phyloP scores from a whole-genome alignment of 2,797 vertebrate species.

The Poeciliopsis paucimaculata region DNA sequence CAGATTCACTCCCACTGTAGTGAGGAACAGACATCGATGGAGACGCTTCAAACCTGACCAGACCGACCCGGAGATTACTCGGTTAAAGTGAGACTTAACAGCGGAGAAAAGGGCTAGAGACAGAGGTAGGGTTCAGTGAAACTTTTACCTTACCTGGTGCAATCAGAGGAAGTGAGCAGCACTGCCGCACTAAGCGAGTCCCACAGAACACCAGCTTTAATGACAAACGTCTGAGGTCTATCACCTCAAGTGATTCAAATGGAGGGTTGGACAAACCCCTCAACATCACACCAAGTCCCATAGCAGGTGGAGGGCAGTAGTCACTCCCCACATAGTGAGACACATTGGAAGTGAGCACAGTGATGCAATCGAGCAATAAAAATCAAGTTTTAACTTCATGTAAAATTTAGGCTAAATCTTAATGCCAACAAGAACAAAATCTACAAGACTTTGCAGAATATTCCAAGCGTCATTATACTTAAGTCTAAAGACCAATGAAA shows the following conservation, averaged over 20 bases:
- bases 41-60: too few species aligned
- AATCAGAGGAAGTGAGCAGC: background rate
- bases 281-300: background rate
- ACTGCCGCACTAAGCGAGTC: background rate
- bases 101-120: background rate
- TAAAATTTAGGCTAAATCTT: background rate
- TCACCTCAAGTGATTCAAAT: background rate
- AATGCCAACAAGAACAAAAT: background rate
- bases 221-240: background rate
- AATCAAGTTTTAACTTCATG: background rate
- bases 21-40: too few species aligned
- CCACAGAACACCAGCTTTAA: background rate
- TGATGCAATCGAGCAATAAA: background rate
- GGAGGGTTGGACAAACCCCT: background rate
- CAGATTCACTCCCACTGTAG: too few species aligned
- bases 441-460: background rate
- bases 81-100: background rate
- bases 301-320: background rate
- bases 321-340: background rate
- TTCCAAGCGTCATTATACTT: background rate
- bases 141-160: background rate
- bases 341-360: background rate
- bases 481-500: background rate
- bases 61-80: too few species aligned
- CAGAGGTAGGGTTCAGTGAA: background rate